Percentiles rank a stretch among this genome's conserved stretches.
Evolutionary conservation across 2,113 vertebrate species (phyloP).

Genomic region (Erinaceus europaeus): DNA sequence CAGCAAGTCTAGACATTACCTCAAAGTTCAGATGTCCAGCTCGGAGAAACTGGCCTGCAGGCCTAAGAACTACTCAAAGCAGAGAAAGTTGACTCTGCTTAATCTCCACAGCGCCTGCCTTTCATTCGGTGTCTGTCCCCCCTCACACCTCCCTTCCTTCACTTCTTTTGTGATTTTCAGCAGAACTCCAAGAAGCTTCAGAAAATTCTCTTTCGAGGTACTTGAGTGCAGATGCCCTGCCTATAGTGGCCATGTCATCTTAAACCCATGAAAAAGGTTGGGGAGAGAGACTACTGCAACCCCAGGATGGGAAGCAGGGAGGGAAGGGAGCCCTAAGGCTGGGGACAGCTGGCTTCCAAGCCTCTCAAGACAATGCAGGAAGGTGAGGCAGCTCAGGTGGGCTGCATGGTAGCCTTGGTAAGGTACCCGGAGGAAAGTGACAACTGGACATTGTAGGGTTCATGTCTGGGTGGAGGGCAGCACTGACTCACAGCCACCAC

Average conservation of each 20-base stretch:
- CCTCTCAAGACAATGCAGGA: too few species aligned
- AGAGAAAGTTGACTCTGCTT: background rate
- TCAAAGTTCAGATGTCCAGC: conserved; percentile 77
- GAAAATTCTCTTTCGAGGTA: conserved; percentile 85
- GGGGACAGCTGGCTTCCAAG: too few species aligned
- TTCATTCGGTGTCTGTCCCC: too few species aligned
- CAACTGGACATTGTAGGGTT: too few species aligned
- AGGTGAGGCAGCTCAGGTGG: too few species aligned
- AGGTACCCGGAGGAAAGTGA: background rate
- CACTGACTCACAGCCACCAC: too few species aligned
- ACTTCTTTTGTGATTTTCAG: background rate
- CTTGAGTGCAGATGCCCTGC: conserved; percentile 90
- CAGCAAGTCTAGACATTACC: conserved; percentile 78
- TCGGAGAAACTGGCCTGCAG: conserved; percentile 9
- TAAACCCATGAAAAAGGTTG: conserved; percentile 74
- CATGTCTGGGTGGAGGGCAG: too few species aligned
- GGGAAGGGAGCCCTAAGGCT: background rate
- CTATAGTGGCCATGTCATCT: conserved; percentile 88
- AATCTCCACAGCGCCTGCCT: background rate
- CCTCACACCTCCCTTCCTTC: too few species aligned
- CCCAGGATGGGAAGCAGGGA: background rate
- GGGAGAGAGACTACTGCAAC: background rate
- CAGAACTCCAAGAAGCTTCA: conserved; percentile 46
- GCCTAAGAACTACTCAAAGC: background rate
- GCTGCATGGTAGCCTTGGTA: too few species aligned